Evolutionary conservation across 2,113 vertebrate species (phyloP), one percentile per base, ranked within the genome.

Genomic region (Pleuronectes platessa): DNA sequence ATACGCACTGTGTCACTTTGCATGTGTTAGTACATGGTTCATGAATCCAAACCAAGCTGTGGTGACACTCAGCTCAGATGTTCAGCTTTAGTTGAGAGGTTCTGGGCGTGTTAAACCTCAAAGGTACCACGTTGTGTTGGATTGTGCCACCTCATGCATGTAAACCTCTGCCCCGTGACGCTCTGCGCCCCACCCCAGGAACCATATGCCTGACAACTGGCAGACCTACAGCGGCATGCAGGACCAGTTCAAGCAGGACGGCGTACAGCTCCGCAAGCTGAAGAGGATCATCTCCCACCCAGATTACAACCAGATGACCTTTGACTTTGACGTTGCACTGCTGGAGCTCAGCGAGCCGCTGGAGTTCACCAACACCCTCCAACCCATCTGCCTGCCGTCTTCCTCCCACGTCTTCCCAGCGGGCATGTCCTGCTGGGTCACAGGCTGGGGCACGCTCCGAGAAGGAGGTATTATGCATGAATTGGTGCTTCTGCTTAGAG

Each of bases 161-260:
- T 60, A 5, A 23, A 35, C 63, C 68, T 79, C 47, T 76, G 20
- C 37, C 56, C 56, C 21, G 13, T 65, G 17, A 66, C 79, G 3
- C 31, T 53, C 6, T 59, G 13, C 62, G 42, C 6, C 9, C 18
- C 35, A 0, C 59, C 12, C 24, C 92, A 99, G 98, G 0, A 94
- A 97, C 82, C 90, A 74, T 0, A 37, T 94, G 0, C 20, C 91
- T 47, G 58, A 26, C 3, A 70, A 86, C 47, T 98, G 97, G 97
- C 92, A 75, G 0, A 95, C 96, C 21, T 98, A 94, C 90, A 94
- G 97, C 81, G 98, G 98, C 17, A 92, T 99, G 81, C 96, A 94
- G 0, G 86, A 95, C 92, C 97, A 97, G 81, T 85, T 75, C 35
- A 87, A 92, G 59, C 84, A 15, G 0, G 83, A 82, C 0, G 68